These are phyloP conservation scores for Pyxicephalus adspersus DNA, from an alignment of 2,113 vertebrate species.

Conservation along the genomic window DNA sequence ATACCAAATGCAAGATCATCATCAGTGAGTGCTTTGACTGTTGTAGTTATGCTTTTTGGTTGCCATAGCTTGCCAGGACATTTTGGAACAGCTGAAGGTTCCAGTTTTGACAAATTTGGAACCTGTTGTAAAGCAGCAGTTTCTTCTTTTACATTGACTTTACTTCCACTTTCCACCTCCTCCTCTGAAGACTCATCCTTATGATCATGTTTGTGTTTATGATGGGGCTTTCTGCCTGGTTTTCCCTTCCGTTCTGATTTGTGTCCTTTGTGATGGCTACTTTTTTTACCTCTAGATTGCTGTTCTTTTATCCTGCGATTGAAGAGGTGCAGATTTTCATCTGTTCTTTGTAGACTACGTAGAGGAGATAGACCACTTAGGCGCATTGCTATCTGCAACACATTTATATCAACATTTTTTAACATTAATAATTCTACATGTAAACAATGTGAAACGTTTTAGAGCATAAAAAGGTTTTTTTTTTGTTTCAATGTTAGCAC, in stretches of 20 bases:
- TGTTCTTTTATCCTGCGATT: neutral
- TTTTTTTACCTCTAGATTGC: neutral
- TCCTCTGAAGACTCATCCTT: conserved; percentile 68
- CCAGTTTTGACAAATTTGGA: neutral
- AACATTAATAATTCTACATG: no score
- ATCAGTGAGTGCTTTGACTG: neutral
- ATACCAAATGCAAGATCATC: neutral
- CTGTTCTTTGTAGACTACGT: accelerated
- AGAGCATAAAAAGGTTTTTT: no score
- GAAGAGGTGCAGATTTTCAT: neutral
- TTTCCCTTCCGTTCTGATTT: conserved; percentile 32
- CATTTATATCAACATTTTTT: neutral
- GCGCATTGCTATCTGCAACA: neutral
- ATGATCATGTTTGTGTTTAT: conserved; percentile 48
- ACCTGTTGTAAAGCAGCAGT: no score
- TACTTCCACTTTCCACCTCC: neutral
- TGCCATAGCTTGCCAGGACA: neutral
- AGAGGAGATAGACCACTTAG: conserved; percentile 73
- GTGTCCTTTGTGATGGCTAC: conserved; percentile 20
- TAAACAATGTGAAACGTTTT: no score
- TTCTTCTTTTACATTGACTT: neutral
- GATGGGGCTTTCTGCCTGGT: conserved; percentile 53
- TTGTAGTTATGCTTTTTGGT: conserved; percentile 2
- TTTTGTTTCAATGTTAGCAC: no score
- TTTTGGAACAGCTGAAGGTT: conserved; percentile 3